Evolutionary conservation across 2,888 invertebrate genomes (phyloP).

Genomic region (Bursaphelenchus okinawaensis): DNA sequence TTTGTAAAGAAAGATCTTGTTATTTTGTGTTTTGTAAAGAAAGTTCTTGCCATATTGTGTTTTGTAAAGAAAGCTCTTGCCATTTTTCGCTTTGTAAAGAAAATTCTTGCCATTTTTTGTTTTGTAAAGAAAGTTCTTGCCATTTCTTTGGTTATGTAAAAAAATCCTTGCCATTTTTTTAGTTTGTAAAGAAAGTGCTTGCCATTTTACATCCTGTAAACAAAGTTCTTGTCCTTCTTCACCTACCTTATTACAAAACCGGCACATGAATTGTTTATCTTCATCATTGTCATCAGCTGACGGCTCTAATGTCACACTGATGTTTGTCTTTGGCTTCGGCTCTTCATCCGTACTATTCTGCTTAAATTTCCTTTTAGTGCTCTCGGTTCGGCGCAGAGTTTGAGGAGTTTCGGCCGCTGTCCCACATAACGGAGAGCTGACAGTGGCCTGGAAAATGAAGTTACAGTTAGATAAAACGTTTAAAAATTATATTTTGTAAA

Average conservation of each 20-base stretch:
- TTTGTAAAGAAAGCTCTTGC: not conserved
- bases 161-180: not conserved
- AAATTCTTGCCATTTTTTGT: not conserved
- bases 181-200: not conserved
- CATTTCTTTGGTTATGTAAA: too few species aligned
- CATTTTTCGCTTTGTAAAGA: too few species aligned
- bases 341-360: not conserved
- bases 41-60: not conserved
- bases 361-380: constrained; percentile 8
- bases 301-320: not conserved
- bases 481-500: too few species aligned
- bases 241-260: constrained; percentile 13
- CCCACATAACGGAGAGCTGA: not conserved
- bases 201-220: too few species aligned
- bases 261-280: constrained; percentile 19
- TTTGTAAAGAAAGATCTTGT: not conserved
- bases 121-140: not conserved
- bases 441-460: not conserved
- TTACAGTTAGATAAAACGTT: too few species aligned
- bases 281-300: constrained; percentile 14
- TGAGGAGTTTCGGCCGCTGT: not conserved
- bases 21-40: too few species aligned
- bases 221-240: not conserved
- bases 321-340: constrained; percentile 3
- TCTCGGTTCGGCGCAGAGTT: constrained; percentile 6